Percentiles rank a stretch among this genome's conserved stretches.
phyloP scores from a whole-genome alignment of 2,113 vertebrate genomes.

The Corythornis cristatus region DNA sequence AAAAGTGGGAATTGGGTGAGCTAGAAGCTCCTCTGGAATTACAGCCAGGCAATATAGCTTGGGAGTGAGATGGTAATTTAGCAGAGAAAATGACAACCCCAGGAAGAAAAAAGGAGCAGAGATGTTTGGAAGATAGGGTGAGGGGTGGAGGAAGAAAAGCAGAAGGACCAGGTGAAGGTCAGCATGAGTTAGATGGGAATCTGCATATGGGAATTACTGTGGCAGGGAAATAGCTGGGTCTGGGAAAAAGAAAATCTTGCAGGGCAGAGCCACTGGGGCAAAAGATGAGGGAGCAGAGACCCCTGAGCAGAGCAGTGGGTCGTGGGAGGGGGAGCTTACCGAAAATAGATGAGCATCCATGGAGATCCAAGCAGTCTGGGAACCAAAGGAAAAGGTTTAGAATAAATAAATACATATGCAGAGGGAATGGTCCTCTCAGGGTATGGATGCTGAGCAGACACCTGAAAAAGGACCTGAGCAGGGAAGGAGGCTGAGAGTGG shows the following conservation, averaged over 20 bases:
- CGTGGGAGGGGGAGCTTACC: not conserved
- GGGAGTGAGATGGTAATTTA: not conserved
- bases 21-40: not conserved
- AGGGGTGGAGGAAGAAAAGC: not conserved
- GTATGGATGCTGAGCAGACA: not conserved
- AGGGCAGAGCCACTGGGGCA: not conserved
- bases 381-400: constrained; percentile 43
- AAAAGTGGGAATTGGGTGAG: not conserved
- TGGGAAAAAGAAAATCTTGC: not conserved
- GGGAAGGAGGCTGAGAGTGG: not conserved
- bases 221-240: not conserved
- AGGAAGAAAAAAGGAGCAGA: not conserved
- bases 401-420: constrained; percentile 14
- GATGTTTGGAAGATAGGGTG: not conserved
- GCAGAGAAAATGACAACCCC: not conserved
- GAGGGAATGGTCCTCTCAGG: not conserved
- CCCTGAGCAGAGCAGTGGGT: not conserved
- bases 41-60: not conserved
- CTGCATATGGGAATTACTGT: not conserved
- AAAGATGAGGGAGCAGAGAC: not conserved
- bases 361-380: constrained; percentile 24
- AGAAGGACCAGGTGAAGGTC: not conserved
- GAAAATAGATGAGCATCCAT: not conserved
- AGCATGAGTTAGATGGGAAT: not conserved
- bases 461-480: not conserved